Percentiles rank a stretch among this genome's conserved stretches.
Evolutionary conservation across 2,113 vertebrate species (phyloP).

Genomic region (Neolamprologus sp.): DNA sequence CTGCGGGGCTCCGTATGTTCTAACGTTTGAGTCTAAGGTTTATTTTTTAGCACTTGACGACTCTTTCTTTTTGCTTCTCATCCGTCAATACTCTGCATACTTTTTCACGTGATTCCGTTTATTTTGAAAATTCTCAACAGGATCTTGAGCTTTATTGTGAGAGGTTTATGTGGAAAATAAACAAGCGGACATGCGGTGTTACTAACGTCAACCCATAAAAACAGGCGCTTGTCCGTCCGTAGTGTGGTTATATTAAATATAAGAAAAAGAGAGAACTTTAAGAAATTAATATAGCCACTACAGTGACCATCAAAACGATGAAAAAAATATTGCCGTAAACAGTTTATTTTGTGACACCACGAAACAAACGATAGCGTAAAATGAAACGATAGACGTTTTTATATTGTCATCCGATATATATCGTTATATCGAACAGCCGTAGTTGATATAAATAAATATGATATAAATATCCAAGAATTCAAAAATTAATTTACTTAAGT

Average conservation of each 20-base stretch:
- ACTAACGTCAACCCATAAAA: neutral
- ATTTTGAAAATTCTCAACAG: neutral
- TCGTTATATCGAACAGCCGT: neutral
- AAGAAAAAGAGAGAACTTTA: neutral
- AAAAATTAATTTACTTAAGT: neutral
- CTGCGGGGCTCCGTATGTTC: too few species aligned
- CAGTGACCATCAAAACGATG: neutral
- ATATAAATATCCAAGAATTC: neutral
- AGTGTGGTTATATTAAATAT: neutral
- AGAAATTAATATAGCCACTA: neutral
- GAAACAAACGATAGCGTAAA: neutral
- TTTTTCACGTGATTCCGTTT: neutral
- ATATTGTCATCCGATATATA: neutral
- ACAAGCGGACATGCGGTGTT: rapidly evolving
- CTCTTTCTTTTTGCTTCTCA: neutral
- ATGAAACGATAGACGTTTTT: neutral
- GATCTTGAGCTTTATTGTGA: neutral
- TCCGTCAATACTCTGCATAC: neutral
- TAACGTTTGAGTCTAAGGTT: too few species aligned
- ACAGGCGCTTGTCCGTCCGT: neutral
- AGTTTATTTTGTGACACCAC: neutral
- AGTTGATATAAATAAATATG: neutral
- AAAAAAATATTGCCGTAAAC: neutral
- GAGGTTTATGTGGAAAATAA: neutral
- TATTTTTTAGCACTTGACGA: too few species aligned